Conservation (phyloP, 1,140 invertebrate genomes). For the Bombus balteatus region DNA sequence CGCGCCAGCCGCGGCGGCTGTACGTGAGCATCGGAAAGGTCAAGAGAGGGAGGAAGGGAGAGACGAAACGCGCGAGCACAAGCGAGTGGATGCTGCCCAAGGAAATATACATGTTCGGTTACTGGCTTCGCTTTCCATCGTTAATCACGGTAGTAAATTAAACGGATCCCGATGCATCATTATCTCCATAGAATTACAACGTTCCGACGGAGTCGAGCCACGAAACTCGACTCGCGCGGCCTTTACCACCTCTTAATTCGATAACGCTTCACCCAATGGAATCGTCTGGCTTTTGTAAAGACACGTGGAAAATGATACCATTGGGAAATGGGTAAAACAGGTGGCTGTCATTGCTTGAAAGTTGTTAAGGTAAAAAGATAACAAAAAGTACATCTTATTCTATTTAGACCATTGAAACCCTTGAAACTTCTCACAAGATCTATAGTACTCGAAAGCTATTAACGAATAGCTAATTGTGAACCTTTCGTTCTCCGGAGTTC, state of each 20-base stretch:
- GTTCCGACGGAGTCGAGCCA: conserved; percentile 38
- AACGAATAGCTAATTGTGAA: too few species aligned
- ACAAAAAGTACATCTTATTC: background rate
- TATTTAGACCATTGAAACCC: too few species aligned
- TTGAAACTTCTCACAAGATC: too few species aligned
- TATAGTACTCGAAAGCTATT: too few species aligned
- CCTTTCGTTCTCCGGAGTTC: too few species aligned
- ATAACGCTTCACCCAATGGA: background rate
- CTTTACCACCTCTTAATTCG: background rate
- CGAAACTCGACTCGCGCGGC: conserved; percentile 26
- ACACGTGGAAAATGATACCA: background rate
- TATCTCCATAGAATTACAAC: conserved; percentile 49
- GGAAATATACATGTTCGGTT: conserved; percentile 65
- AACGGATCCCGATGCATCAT: conserved; percentile 64
- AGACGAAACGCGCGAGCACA: conserved; percentile 29
- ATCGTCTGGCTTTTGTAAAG: background rate
- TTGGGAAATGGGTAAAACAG: background rate
- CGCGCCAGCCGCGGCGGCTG: conserved; percentile 1
- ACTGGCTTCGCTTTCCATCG: conserved; percentile 65
- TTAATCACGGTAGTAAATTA: conserved; percentile 67
- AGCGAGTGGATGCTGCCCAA: conserved; percentile 31
- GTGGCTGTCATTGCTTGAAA: too few species aligned
- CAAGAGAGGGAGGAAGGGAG: conserved; percentile 15
- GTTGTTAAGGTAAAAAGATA: too few species aligned
- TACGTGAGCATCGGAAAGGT: conserved; percentile 60